These are phyloP conservation scores for Orchesella flavescens DNA, from an alignment of 2,888 invertebrate species.

Conservation along the genomic window DNA sequence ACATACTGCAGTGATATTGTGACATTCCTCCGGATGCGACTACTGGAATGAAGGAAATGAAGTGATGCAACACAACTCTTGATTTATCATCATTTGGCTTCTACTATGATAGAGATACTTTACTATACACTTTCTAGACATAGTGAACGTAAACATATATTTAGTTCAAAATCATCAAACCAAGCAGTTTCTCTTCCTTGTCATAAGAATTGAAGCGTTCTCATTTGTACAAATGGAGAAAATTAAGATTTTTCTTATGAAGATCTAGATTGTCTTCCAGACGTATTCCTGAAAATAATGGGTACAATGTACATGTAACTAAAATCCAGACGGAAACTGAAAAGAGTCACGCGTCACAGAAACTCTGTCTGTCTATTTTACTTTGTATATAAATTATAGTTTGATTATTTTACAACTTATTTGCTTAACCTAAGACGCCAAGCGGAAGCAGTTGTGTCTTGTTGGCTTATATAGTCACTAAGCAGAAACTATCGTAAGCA, in stretches of 20 bases:
- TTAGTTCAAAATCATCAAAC: not conserved
- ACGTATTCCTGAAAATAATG: not conserved
- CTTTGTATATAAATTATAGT: too few relatives aligned
- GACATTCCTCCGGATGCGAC: not conserved
- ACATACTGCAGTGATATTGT: not conserved
- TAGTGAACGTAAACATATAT: not conserved
- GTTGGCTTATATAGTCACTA: too few relatives aligned
- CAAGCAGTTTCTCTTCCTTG: not conserved
- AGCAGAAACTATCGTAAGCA: too few relatives aligned
- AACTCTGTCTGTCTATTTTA: too few relatives aligned
- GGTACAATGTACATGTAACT: not conserved
- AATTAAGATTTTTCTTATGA: not conserved
- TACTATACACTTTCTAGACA: not conserved
- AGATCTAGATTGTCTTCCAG: not conserved
- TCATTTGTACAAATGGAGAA: not conserved
- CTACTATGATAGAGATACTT: too few relatives aligned
- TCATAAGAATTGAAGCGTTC: not conserved
- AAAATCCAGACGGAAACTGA: not conserved
- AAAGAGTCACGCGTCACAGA: not conserved
- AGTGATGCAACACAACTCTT: constrained; percentile 1
- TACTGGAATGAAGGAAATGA: not conserved
- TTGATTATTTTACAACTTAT: too few relatives aligned
- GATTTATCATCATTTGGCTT: not conserved
- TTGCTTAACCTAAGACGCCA: not conserved
- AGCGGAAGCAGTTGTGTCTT: too few relatives aligned